Evolutionary conservation across 2,888 invertebrate genomes (phyloP).

Genomic region (Cantharis flavilabris): DNA sequence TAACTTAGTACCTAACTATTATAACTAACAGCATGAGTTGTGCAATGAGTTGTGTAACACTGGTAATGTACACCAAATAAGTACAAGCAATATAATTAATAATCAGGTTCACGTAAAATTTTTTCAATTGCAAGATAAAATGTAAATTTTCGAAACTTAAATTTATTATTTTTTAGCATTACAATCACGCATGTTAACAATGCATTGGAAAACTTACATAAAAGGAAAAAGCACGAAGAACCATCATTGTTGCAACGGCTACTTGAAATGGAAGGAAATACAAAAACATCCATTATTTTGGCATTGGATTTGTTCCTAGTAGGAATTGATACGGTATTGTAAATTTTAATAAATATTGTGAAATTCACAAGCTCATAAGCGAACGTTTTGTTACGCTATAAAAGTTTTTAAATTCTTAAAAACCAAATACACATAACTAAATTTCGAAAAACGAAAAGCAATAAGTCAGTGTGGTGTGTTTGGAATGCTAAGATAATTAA

Average conservation of each 20-base stretch:
- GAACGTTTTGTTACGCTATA: too few relatives aligned
- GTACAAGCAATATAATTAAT: background rate
- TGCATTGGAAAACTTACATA: slow-evolving; percentile 57
- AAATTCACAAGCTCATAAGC: too few relatives aligned
- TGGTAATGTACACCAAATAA: background rate
- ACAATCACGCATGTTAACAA: slow-evolving; percentile 66
- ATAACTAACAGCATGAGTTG: too few relatives aligned
- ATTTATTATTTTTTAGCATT: slow-evolving; percentile 59
- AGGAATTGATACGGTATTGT: slow-evolving; percentile 80
- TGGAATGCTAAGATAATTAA: too few relatives aligned
- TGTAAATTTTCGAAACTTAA: background rate
- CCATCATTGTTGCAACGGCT: slow-evolving; percentile 69
- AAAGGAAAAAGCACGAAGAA: slow-evolving; percentile 51
- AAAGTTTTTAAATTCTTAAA: too few relatives aligned
- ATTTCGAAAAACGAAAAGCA: too few relatives aligned
- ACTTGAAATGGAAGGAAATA: slow-evolving; percentile 62
- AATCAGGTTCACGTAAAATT: background rate
- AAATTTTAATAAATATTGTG: too few relatives aligned
- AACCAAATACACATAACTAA: too few relatives aligned
- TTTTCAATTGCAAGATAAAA: background rate
- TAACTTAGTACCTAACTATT: background rate
- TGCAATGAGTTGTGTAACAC: background rate
- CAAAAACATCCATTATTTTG: slow-evolving; percentile 68
- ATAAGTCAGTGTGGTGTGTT: too few relatives aligned
- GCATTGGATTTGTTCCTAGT: slow-evolving; percentile 78